Percentiles rank a stretch among this genome's conserved stretches.
Evolutionary conservation across 2,797 vertebrate species (phyloP).

Genomic region (Notamacropus eugenii): DNA sequence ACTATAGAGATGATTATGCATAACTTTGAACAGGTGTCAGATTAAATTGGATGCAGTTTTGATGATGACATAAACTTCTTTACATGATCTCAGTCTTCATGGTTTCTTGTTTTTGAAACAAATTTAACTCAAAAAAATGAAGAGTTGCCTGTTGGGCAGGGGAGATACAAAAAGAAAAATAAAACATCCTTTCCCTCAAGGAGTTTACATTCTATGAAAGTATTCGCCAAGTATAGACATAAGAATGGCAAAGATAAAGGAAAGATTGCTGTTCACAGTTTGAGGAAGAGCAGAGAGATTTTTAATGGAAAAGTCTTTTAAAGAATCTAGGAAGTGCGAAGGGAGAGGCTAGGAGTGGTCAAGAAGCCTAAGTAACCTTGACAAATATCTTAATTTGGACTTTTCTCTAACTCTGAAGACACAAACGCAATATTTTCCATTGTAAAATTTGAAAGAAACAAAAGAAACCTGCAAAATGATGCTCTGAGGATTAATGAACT

Average conservation of each 20-base stretch:
- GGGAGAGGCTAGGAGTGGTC: not conserved
- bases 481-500: conserved; percentile 24
- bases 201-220: not conserved
- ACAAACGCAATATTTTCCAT: not conserved
- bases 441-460: not conserved
- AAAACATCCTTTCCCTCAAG: not conserved
- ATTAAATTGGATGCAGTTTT: not conserved
- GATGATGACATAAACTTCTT: not conserved
- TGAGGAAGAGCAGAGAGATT: not conserved
- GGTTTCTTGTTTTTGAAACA: not conserved
- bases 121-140: not conserved
- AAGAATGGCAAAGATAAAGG: not conserved
- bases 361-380: not conserved
- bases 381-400: not conserved
- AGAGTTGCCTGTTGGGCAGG: not conserved
- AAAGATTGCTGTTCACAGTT: not conserved
- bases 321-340: not conserved
- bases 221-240: not conserved
- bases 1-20: not conserved
- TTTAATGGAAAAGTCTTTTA: not conserved
- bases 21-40: not conserved
- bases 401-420: not conserved
- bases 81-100: not conserved
- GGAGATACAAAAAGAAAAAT: not conserved
- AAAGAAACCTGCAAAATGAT: not conserved